Conservation (phyloP, 2,797 vertebrate genomes). For the Pitangus sulphuratus region DNA sequence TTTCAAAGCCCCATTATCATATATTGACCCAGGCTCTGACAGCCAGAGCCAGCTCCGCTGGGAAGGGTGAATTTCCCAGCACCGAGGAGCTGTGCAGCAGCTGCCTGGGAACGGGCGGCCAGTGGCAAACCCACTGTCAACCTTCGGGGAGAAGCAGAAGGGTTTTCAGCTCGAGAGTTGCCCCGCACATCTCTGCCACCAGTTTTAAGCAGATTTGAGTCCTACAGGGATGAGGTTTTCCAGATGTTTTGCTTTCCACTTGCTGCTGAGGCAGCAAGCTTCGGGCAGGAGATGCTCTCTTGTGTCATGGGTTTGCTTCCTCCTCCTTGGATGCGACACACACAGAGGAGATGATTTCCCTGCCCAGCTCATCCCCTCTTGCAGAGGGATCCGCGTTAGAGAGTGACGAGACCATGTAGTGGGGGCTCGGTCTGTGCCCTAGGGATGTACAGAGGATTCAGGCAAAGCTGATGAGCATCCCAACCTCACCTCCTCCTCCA, state of each 20-base stretch:
- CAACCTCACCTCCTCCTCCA: neutral
- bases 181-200: accelerated
- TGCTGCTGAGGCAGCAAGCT: neutral
- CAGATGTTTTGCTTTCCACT: neutral
- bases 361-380: neutral
- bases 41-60: conserved; percentile 46
- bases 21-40: conserved; percentile 75
- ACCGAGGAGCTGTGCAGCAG: neutral
- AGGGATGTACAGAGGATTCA: neutral
- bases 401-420: accelerated
- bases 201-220: neutral
- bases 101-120: neutral
- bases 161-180: neutral
- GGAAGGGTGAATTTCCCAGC: conserved; percentile 49
- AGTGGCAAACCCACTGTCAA: neutral
- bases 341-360: neutral
- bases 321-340: neutral
- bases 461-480: neutral
- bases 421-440: neutral
- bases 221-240: neutral
- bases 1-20: conserved; percentile 76
- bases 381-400: accelerated
- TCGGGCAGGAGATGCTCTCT: neutral
- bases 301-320: neutral
- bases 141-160: neutral